Conservation (phyloP, 2,888 invertebrate genomes). For the Yponomeuta sedellus region DNA sequence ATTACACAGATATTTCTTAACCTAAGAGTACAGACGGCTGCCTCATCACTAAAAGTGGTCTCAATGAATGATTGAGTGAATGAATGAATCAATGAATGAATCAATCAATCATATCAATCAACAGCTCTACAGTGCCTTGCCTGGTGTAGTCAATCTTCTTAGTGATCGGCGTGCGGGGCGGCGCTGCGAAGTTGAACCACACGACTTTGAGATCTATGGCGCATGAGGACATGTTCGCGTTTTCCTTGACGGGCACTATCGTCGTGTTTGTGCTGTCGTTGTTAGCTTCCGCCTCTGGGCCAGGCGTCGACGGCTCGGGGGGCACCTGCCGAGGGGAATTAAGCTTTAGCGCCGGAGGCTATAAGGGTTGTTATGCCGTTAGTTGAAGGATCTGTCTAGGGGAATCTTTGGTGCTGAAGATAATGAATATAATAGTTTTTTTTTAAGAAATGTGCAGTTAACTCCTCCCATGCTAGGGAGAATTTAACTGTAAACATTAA, state of each 20-base stretch:
- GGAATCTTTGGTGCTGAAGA: background rate
- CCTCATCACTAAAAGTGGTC: too few relatives aligned
- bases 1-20: too few relatives aligned
- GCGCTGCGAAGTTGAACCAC: slow-evolving; percentile 99
- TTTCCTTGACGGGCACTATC: slow-evolving; percentile 74
- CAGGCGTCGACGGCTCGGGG: slow-evolving; percentile 51
- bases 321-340: slow-evolving; percentile 37
- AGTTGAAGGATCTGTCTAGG: background rate
- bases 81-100: too few relatives aligned
- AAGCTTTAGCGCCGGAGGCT: background rate
- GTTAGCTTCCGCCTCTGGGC: slow-evolving; percentile 52
- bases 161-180: slow-evolving; percentile 94
- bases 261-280: slow-evolving; percentile 54
- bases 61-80: too few relatives aligned
- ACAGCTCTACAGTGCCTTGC: slow-evolving; percentile 44
- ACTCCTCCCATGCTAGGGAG: too few relatives aligned
- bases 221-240: slow-evolving; percentile 89
- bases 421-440: too few relatives aligned
- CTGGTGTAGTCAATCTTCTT: slow-evolving; percentile 95
- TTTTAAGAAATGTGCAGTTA: too few relatives aligned
- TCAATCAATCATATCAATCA: too few relatives aligned
- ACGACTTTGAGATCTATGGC: slow-evolving; percentile 92
- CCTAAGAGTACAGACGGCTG: too few relatives aligned
- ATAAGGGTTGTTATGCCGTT: background rate
- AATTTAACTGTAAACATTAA: too few relatives aligned